Conservation (phyloP, 2,113 vertebrate species). For the Microtus pennsylvanicus region DNA sequence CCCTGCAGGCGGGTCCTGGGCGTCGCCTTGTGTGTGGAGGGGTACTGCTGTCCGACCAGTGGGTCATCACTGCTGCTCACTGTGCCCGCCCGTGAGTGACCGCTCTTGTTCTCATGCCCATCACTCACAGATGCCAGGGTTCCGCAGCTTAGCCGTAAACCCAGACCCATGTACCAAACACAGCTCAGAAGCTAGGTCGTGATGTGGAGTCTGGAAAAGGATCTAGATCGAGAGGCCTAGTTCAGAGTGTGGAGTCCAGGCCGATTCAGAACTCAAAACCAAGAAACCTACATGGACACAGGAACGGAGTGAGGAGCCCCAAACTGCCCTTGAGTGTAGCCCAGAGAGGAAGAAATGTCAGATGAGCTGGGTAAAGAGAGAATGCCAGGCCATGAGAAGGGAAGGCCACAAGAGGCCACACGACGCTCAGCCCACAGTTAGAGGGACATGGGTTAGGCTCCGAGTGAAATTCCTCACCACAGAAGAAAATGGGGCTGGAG, state of each 20-base stretch:
- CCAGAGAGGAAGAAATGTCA: neutral
- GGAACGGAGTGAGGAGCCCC: neutral
- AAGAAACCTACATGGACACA: neutral
- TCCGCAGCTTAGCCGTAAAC: neutral
- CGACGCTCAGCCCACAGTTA: neutral
- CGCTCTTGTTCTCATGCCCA: neutral
- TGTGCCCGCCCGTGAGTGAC: slow-evolving; percentile 76
- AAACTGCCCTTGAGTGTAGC: neutral
- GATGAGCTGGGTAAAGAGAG: neutral
- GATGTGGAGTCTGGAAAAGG: neutral
- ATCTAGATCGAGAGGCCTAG: neutral
- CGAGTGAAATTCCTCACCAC: neutral
- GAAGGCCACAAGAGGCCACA: neutral
- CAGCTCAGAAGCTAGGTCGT: neutral
- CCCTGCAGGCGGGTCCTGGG: neutral
- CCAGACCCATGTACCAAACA: neutral
- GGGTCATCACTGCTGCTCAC: slow-evolving; percentile 81
- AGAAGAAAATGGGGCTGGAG: neutral
- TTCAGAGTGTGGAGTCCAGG: neutral
- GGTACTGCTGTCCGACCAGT: slow-evolving; percentile 61
- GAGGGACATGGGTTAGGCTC: neutral
- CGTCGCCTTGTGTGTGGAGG: slow-evolving; percentile 66
- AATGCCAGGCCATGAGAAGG: too few relatives aligned
- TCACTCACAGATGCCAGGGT: neutral
- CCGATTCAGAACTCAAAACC: neutral